Conservation (phyloP, 2,888 invertebrate genomes). For the Tinea semifulvella region DNA sequence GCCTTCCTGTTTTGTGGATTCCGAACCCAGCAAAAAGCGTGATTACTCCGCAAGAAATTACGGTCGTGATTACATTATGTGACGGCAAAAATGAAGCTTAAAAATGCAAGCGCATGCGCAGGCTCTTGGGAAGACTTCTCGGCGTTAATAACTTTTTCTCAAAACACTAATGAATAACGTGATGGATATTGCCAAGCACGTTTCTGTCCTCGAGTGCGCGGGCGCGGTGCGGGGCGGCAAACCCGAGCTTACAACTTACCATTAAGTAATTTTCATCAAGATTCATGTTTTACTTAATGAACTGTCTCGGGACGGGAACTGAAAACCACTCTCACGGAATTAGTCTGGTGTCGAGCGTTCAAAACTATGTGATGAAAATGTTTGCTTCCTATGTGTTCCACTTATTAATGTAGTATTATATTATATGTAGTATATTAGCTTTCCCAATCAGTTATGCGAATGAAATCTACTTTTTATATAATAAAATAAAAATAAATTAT, state of each 20-base stretch:
- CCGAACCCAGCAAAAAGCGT: too few relatives aligned
- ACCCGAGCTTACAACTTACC: conserved; percentile 43
- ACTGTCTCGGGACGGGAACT: conserved; percentile 19
- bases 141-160: conserved; percentile 57
- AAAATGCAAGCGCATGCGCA: conserved; percentile 56
- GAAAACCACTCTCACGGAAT: conserved; percentile 6
- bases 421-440: too few relatives aligned
- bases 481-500: too few relatives aligned
- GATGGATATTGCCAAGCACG: conserved; percentile 59
- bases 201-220: conserved; percentile 38
- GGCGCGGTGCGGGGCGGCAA: conserved; percentile 29
- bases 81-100: conserved; percentile 41
- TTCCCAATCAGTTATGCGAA: too few relatives aligned
- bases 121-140: conserved; percentile 39
- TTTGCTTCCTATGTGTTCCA: not conserved
- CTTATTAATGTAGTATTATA: not conserved
- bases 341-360: not conserved
- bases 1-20: too few relatives aligned
- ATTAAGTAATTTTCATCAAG: conserved; percentile 49
- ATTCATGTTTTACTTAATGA: conserved; percentile 40
- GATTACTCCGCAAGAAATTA: too few relatives aligned
- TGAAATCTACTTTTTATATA: too few relatives aligned
- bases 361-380: not conserved
- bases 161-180: conserved; percentile 62
- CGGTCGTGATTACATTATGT: too few relatives aligned